A percentile compares a stretch with the other conserved stretches of the same genome.
Conservation (phyloP, 2,797 vertebrate genomes). For the Loris lydekkerianus region DNA sequence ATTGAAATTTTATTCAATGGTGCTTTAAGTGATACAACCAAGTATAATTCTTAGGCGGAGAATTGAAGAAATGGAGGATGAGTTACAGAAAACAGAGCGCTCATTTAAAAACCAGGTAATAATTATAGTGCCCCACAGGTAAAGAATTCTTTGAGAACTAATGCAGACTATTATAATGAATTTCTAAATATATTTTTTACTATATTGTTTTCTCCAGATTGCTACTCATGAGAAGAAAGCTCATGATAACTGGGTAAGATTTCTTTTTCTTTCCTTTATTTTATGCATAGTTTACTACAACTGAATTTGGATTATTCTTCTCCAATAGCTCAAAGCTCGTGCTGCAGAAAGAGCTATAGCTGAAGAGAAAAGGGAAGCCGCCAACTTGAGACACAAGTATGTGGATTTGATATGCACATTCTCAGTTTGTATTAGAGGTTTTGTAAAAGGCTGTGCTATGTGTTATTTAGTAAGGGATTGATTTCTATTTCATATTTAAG, state of each 20-base stretch:
- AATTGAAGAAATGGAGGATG: constrained; percentile 96
- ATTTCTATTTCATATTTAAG: neutral
- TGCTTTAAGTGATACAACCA: constrained; percentile 14
- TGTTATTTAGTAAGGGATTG: neutral
- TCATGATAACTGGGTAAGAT: constrained; percentile 97
- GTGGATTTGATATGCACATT: constrained; percentile 54
- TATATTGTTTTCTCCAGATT: constrained; percentile 89
- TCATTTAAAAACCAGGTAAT: constrained; percentile 96
- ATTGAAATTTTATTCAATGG: neutral
- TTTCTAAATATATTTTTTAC: neutral
- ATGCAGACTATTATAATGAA: neutral
- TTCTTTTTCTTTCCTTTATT: neutral
- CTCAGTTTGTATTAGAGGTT: neutral
- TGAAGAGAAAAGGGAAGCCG: constrained; percentile 95
- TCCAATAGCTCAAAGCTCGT: constrained; percentile 94
- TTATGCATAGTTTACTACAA: neutral
- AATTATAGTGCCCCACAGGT: neutral
- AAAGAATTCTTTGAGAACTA: neutral
- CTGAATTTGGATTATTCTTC: neutral
- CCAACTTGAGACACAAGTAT: constrained; percentile 95
- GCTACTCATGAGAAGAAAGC: constrained; percentile 97
- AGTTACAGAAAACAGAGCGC: constrained; percentile 96
- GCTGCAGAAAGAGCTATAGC: constrained; percentile 94
- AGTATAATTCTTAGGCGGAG: constrained; percentile 88
- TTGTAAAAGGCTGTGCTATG: neutral